Conservation (phyloP, 2,888 invertebrate genomes). For the Malthinus seriepunctatus region DNA sequence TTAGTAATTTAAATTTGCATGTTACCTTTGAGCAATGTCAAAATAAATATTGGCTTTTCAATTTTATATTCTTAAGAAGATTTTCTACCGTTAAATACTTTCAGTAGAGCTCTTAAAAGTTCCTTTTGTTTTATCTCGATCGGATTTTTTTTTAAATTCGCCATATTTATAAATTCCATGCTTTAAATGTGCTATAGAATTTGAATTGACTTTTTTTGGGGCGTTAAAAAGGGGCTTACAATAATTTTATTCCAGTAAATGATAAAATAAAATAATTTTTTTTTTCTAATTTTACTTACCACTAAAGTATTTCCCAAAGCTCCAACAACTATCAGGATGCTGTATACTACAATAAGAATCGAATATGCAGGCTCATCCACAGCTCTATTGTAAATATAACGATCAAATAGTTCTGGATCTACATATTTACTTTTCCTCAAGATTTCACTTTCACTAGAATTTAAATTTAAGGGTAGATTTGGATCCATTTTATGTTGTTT, state of each 20-base stretch:
- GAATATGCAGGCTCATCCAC: conserved; percentile 72
- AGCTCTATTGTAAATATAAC: conserved; percentile 69
- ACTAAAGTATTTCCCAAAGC: conserved; percentile 86
- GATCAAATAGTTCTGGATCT: conserved; percentile 58
- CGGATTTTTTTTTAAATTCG: too few species aligned
- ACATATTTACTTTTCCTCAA: conserved; percentile 43
- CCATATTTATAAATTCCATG: too few species aligned
- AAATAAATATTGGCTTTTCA: too few species aligned
- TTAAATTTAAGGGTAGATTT: conserved; percentile 20
- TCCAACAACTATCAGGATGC: conserved; percentile 77
- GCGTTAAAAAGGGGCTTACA: too few species aligned
- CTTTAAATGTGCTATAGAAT: too few species aligned
- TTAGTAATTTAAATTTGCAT: too few species aligned
- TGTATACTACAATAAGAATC: conserved; percentile 70
- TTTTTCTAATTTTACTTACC: conserved; percentile 56
- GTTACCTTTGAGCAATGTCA: too few species aligned
- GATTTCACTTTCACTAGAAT: conserved; percentile 32
- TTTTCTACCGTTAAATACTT: too few species aligned
- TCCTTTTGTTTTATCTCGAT: too few species aligned
- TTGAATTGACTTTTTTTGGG: too few species aligned
- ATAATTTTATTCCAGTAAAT: not conserved
- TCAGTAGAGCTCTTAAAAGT: too few species aligned
- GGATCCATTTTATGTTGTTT: conserved; percentile 17
- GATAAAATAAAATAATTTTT: not conserved
- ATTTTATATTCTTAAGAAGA: too few species aligned